Conservation (phyloP, 2,797 vertebrate species). For the Myripristis murdjan region DNA sequence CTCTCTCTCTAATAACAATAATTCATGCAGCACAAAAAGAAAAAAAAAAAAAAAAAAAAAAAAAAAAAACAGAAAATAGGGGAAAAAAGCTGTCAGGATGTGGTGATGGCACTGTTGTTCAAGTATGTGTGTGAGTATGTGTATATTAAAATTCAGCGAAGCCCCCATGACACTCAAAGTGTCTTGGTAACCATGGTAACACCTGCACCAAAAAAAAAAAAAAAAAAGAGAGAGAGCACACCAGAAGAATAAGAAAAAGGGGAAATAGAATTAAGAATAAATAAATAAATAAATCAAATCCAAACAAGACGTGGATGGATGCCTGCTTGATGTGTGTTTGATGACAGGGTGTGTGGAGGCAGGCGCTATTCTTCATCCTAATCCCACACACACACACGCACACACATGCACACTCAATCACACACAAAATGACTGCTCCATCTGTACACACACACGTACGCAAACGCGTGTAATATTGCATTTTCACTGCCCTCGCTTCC, state of each 20-base stretch:
- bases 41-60: too few species aligned
- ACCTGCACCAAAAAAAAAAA: conserved; percentile 40
- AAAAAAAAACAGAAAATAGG: too few species aligned
- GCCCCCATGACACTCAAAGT: conserved; percentile 54
- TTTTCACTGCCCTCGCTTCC: too few species aligned
- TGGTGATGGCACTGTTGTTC: not conserved
- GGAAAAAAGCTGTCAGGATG: conserved; percentile 3
- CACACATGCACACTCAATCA: not conserved
- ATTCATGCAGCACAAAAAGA: conserved; percentile 33
- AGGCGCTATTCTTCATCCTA: conserved; percentile 1
- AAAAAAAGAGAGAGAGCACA: not conserved
- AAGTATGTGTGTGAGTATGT: conserved; percentile 15
- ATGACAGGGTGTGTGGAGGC: conserved; percentile 41
- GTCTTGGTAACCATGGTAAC: conserved; percentile 65
- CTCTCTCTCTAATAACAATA: conserved; percentile 41
- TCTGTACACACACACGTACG: conserved; percentile 17
- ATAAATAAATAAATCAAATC: too few species aligned
- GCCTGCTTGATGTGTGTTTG: conserved; percentile 47
- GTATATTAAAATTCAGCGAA: conserved; percentile 51
- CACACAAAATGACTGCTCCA: too few species aligned
- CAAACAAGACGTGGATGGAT: conserved; percentile 38
- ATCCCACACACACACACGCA: not conserved
- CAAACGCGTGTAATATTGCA: not conserved
- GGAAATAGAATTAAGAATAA: conserved; percentile 38
- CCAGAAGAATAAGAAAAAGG: not conserved